Percentiles rank a stretch among this genome's conserved stretches.
Conservation (phyloP, 2,888 invertebrate genomes). For the Volucella inanis region DNA sequence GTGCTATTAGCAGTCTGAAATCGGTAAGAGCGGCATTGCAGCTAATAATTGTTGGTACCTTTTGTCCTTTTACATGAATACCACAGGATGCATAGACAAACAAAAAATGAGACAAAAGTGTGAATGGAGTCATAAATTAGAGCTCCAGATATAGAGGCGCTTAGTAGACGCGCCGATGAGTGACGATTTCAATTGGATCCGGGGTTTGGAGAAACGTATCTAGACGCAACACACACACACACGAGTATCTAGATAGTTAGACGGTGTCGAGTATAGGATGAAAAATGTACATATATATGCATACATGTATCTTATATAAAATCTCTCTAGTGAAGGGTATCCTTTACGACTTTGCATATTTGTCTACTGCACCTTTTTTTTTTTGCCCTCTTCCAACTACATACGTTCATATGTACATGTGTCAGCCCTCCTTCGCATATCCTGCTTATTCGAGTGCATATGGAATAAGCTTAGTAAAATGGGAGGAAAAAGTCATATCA, state of each 20-base stretch:
- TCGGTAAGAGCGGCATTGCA: slow-evolving; percentile 56
- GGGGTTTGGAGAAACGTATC: slow-evolving; percentile 51
- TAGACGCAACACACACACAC: neutral
- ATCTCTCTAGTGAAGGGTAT: slow-evolving; percentile 57
- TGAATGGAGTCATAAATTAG: slow-evolving; percentile 56
- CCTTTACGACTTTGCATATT: slow-evolving; percentile 61
- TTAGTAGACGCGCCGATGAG: slow-evolving; percentile 71
- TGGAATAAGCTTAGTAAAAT: slow-evolving; percentile 72
- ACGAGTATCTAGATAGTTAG: neutral
- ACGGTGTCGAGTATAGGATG: slow-evolving; percentile 62
- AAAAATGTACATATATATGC: neutral
- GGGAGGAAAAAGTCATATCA: slow-evolving; percentile 62
- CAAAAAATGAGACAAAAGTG: slow-evolving; percentile 21
- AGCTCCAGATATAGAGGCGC: slow-evolving; percentile 53
- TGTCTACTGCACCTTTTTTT: slow-evolving; percentile 57
- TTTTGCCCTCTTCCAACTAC: neutral
- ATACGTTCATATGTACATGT: slow-evolving; percentile 20
- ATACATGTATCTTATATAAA: neutral
- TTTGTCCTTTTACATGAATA: slow-evolving; percentile 47
- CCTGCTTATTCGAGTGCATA: slow-evolving; percentile 65
- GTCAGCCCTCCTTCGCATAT: slow-evolving; percentile 17
- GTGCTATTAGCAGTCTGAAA: slow-evolving; percentile 50
- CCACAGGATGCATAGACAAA: slow-evolving; percentile 11
- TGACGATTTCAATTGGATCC: slow-evolving; percentile 64
- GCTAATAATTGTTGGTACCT: slow-evolving; percentile 70